A percentile compares a stretch with the other conserved stretches of the same genome.
Evolutionary conservation across 2,113 vertebrate genomes (phyloP).

Genomic region (Hystrix cristata): DNA sequence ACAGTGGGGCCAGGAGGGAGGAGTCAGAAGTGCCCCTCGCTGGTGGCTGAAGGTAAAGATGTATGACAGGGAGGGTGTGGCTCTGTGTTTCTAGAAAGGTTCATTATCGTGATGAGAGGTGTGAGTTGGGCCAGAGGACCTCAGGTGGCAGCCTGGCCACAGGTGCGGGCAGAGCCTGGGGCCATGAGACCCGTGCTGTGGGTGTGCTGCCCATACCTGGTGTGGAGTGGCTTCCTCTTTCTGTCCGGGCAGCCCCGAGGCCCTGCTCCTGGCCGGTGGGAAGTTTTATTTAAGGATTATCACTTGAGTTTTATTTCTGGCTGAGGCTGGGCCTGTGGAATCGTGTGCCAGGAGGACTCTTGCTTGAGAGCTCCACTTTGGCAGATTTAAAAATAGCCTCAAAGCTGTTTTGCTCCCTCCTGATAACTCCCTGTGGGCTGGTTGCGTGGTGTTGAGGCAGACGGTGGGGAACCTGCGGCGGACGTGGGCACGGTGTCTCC

Average conservation of each 20-base stretch:
- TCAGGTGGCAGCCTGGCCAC: background rate
- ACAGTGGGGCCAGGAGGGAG: accelerated
- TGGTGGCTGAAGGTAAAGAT: background rate
- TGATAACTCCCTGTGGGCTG: background rate
- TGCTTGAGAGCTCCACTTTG: conserved; percentile 33
- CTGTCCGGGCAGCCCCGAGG: background rate
- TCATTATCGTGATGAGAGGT: accelerated
- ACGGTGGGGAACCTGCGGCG: background rate
- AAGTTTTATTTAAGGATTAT: conserved; percentile 61
- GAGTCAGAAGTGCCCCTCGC: accelerated
- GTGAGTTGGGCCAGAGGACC: accelerated
- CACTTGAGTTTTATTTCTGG: conserved; percentile 74
- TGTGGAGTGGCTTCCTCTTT: accelerated
- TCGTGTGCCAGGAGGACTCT: conserved; percentile 62
- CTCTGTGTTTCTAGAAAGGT: background rate
- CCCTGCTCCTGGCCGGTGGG: background rate
- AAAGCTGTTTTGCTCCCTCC: conserved; percentile 6
- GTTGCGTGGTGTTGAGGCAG: background rate
- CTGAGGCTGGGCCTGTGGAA: background rate
- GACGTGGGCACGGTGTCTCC: accelerated
- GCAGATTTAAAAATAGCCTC: conserved; percentile 71
- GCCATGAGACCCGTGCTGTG: background rate
- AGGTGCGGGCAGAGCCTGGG: background rate
- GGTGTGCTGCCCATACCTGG: background rate
- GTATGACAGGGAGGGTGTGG: accelerated